Evolutionary conservation across 2,797 vertebrate species (phyloP).

Genomic region (Malurus leucopterus): DNA sequence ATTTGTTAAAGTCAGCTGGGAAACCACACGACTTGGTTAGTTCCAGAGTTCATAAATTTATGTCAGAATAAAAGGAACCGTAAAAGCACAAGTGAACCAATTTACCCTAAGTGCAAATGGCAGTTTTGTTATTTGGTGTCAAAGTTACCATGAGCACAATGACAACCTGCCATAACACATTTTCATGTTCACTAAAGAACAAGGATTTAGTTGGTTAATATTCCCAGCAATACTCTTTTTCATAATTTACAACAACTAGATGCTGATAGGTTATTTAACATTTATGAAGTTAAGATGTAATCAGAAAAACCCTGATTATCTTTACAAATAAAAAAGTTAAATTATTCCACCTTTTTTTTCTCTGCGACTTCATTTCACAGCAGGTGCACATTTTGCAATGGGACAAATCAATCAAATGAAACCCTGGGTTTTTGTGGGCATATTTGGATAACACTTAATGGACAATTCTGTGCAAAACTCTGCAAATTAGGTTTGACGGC

Average conservation of each 20-base stretch:
- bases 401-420: conserved; percentile 73
- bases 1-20: conserved; percentile 73
- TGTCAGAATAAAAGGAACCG: conserved; percentile 69
- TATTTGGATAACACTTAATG: conserved; percentile 50
- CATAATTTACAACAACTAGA: conserved; percentile 99
- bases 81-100: conserved; percentile 73
- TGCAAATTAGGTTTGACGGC: conserved; percentile 33
- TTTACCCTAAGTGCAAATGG: conserved; percentile 80
- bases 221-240: conserved; percentile 90
- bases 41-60: conserved; percentile 75
- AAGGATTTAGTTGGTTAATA: conserved; percentile 90
- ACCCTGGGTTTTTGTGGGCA: neutral
- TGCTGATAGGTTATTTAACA: conserved; percentile 99
- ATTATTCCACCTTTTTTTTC: conserved; percentile 72
- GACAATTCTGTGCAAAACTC: conserved; percentile 46
- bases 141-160: conserved; percentile 74
- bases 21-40: conserved; percentile 63
- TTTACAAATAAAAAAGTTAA: conserved; percentile 99
- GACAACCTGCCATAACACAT: conserved; percentile 83
- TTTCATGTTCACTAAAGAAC: conserved; percentile 79
- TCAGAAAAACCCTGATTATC: conserved; percentile 97
- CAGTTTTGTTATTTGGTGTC: conserved; percentile 83
- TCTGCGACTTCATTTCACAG: conserved; percentile 68
- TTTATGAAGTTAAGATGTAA: conserved; percentile 99
- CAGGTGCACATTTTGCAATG: conserved; percentile 68